phyloP scores from a whole-genome alignment of 2,888 invertebrate genomes.

The Melolontha melolontha region DNA sequence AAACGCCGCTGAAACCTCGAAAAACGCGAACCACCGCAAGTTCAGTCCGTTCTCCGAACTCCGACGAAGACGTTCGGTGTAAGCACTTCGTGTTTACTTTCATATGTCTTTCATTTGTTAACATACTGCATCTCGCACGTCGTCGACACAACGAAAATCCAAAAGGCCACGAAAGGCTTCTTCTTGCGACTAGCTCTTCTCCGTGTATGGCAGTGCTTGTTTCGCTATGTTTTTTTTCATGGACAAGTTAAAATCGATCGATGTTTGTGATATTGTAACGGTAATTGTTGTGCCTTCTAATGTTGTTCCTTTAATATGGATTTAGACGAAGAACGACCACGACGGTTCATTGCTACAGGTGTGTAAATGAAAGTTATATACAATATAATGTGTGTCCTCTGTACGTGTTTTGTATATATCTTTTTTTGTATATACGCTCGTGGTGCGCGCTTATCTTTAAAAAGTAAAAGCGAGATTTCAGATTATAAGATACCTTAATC shows the following conservation, averaged over 20 bases:
- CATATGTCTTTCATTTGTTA: constrained; percentile 49
- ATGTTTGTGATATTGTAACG: constrained; percentile 40
- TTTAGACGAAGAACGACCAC: constrained; percentile 46
- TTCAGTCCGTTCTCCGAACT: constrained; percentile 35
- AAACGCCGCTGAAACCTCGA: constrained; percentile 18
- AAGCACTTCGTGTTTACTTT: constrained; percentile 44
- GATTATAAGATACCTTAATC: constrained; percentile 1
- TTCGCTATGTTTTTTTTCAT: constrained; percentile 44
- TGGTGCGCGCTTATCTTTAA: constrained; percentile 13
- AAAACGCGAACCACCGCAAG: constrained; percentile 26
- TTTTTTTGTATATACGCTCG: background rate
- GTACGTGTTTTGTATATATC: constrained; percentile 14
- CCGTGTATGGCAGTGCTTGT: constrained; percentile 26
- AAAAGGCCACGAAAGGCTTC: constrained; percentile 46
- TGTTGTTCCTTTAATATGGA: constrained; percentile 46
- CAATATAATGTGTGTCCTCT: no score
- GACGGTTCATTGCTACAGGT: constrained; percentile 34
- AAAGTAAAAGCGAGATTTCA: constrained; percentile 30
- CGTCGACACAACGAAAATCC: constrained; percentile 25
- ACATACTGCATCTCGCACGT: constrained; percentile 47
- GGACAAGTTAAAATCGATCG: constrained; percentile 38
- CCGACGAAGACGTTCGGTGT: constrained; percentile 34
- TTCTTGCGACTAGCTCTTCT: constrained; percentile 13
- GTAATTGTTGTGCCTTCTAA: constrained; percentile 19
- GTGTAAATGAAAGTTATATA: constrained; percentile 41